These are phyloP conservation scores for Chunga burmeisteri DNA, from an alignment of 2,113 vertebrate genomes.

Conservation along the genomic window DNA sequence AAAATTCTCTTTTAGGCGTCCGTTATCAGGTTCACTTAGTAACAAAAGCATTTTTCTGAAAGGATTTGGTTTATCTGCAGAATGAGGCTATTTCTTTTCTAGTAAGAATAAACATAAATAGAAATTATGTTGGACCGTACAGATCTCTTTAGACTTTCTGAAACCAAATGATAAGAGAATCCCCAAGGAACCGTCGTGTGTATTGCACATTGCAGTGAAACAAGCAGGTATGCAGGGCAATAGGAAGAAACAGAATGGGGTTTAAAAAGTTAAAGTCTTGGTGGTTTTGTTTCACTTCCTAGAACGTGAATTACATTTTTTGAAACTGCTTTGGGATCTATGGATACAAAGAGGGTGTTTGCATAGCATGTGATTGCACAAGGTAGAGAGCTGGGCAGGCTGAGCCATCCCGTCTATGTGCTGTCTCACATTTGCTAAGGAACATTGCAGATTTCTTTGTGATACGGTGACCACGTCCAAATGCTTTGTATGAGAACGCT, in stretches of 20 bases:
- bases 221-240: neutral
- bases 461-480: neutral
- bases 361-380: neutral
- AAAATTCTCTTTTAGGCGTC: neutral
- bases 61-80: neutral
- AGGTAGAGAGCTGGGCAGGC: neutral
- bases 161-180: neutral
- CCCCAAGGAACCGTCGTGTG: neutral
- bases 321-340: neutral
- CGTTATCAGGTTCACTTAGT: neutral
- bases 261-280: neutral
- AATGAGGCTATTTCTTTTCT: neutral
- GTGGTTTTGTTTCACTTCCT: neutral
- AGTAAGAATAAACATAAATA: neutral
- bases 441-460: neutral
- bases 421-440: neutral
- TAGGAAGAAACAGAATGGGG: neutral
- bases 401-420: fast-evolving
- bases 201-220: neutral
- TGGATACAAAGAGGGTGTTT: neutral
- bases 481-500: neutral
- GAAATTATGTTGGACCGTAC: neutral
- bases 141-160: neutral
- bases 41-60: neutral
- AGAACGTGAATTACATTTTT: neutral